Percentiles rank a stretch among this genome's conserved stretches.
Conservation (phyloP, 2,113 vertebrate genomes). For the Dicerorhinus sumatrensis region DNA sequence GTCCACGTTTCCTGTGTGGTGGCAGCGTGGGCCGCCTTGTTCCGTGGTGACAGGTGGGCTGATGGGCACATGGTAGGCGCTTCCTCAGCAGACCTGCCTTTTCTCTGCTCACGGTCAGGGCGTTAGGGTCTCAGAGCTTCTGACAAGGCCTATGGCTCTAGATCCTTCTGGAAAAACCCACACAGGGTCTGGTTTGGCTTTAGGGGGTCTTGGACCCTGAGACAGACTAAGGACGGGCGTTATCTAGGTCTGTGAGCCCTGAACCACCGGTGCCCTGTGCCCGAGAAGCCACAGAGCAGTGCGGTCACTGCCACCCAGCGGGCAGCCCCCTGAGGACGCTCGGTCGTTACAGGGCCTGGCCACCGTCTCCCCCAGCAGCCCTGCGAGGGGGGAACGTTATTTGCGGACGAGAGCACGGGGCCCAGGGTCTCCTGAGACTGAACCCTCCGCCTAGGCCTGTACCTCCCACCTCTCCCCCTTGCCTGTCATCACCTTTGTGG, state of each 20-base stretch:
- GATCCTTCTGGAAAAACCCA: not conserved
- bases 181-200: not conserved
- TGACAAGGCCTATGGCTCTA: accelerated
- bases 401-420: not conserved
- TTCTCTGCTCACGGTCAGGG: not conserved
- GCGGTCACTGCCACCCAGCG: accelerated
- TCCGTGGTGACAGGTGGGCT: not conserved
- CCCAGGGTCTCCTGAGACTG: not conserved
- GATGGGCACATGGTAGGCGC: not conserved
- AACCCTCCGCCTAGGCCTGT: not conserved
- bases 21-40: accelerated
- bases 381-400: accelerated
- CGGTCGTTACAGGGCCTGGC: accelerated
- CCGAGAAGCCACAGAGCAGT: not conserved
- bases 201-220: not conserved
- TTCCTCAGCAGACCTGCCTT: not conserved
- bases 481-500: accelerated
- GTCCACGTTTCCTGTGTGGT: accelerated
- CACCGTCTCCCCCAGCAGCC: accelerated
- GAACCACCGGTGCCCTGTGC: accelerated
- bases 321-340: accelerated
- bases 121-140: not conserved
- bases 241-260: not conserved
- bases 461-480: not conserved
- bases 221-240: not conserved